These are phyloP conservation scores for Nomada fucata DNA, from an alignment of 2,888 invertebrate species.

Conservation along the genomic window DNA sequence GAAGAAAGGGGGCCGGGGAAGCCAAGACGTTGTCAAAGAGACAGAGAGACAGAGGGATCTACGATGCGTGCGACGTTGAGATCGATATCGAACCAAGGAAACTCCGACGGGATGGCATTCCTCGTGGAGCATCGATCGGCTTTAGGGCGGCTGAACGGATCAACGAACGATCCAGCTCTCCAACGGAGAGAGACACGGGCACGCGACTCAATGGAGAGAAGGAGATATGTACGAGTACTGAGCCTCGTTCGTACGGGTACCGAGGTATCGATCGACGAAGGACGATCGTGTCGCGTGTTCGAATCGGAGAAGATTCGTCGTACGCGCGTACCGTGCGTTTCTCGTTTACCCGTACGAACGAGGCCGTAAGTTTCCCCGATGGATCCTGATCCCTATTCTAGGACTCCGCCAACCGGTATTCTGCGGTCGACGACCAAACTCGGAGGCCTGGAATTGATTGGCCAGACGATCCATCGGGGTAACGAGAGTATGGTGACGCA, in stretches of 20 bases:
- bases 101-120: slow-evolving; percentile 16
- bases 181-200: not conserved
- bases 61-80: slow-evolving; percentile 24
- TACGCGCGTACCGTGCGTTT: not conserved
- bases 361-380: not conserved
- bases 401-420: not conserved
- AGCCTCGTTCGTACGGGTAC: not conserved
- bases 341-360: not conserved
- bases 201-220: slow-evolving; percentile 21
- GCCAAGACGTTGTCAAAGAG: slow-evolving; percentile 2
- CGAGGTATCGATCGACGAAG: no score
- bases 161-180: slow-evolving; percentile 49
- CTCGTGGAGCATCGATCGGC: slow-evolving; percentile 38
- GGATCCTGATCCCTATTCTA: slow-evolving; percentile 8
- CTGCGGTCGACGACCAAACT: not conserved
- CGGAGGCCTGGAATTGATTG: not conserved
- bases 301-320: not conserved
- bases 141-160: slow-evolving; percentile 35
- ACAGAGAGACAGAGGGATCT: slow-evolving; percentile 1
- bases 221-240: slow-evolving; percentile 4
- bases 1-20: slow-evolving; percentile 16
- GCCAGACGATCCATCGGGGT: slow-evolving; percentile 13
- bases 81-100: slow-evolving; percentile 38
- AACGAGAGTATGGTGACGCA: slow-evolving; percentile 29
- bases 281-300: not conserved